Conservation (phyloP, 2,797 vertebrate species). For the Anas bahamensis region DNA sequence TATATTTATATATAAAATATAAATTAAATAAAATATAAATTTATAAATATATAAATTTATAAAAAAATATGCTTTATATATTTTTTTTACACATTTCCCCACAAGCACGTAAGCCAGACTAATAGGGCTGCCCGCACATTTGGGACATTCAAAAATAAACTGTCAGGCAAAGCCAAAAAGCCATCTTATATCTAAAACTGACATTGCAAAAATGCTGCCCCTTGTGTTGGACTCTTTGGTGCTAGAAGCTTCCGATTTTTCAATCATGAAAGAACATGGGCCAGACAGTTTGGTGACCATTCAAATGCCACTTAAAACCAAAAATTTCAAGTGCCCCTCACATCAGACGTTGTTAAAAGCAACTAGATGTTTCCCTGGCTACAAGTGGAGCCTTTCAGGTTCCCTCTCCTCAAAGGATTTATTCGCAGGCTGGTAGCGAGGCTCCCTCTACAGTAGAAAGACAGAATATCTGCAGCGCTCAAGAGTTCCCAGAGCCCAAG, state of each 20-base stretch:
- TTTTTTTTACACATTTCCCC: neutral
- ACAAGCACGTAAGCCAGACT: neutral
- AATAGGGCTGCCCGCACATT: neutral
- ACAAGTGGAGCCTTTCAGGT: neutral
- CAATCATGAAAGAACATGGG: neutral
- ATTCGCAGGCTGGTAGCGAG: neutral
- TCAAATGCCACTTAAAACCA: neutral
- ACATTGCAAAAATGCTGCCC: neutral
- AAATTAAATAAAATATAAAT: too few relatives aligned
- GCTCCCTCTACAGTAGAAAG: slow-evolving; percentile 29
- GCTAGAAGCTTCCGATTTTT: neutral
- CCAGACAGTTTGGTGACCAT: neutral
- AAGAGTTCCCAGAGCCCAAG: neutral
- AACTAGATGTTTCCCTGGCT: neutral
- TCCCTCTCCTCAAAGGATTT: neutral
- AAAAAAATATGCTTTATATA: too few relatives aligned
- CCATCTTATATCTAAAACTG: neutral
- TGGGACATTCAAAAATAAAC: neutral
- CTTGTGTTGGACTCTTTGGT: neutral
- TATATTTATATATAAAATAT: too few relatives aligned
- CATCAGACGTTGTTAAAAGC: neutral
- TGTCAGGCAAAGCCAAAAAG: neutral
- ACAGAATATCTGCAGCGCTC: neutral
- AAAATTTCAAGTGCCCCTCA: neutral
- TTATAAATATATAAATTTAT: too few relatives aligned